Base-by-base conservation (phyloP, 2,888 invertebrate species). In the Tetrapedia diversipes region DNA sequence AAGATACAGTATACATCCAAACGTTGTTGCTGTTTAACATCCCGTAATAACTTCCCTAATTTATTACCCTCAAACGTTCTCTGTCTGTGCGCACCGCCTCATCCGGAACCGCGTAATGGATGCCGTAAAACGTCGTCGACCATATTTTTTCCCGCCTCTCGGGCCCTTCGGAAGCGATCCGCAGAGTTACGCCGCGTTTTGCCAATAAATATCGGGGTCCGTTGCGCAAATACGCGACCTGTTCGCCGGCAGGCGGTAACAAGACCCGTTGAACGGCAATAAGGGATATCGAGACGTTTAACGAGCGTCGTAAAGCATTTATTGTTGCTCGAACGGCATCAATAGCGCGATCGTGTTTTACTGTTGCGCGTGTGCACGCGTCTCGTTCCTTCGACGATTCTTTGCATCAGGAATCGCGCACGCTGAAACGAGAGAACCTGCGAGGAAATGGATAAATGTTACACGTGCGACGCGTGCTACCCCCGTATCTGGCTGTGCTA, bases 271-370 rank as follows among this genome's bases (percentile, higher is more conserved):
- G 60, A 56, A 41, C 49, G 56, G 61, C 61, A 53, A 34, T 66
- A 78, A 79, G 64, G 77, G 77, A 75, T 89, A 87, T 88, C 88
- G 84, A 83, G 80, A 82, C 79, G 79, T 82, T 88, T 89, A 87
- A 89, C 82, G 83, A 79, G 86, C 63, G 79, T 88, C 86, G 73
- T 89, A 89, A 89, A 89, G 78, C 54, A 60, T 75, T 67, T 72
- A 82, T 73, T 82, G 81, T 85, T 82, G 74, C 80, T 79, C 81
- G 82, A 86, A 85, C 81, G 67, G 72, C 72, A 72, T 84, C 83
- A 78, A 87, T 82, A 83, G 84, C 84, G 80, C 81, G 83, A 82
- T 82, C 70, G 67, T 74, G 79, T 85, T 82, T 86, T 82, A 85
- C 67, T 80, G 65, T 76, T 77, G 64, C 59, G 53, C 77, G 77